Percentiles rank a stretch among this genome's conserved stretches.
phyloP scores from a whole-genome alignment of 1,140 invertebrate species.

The Leguminivora glycinivorella region DNA sequence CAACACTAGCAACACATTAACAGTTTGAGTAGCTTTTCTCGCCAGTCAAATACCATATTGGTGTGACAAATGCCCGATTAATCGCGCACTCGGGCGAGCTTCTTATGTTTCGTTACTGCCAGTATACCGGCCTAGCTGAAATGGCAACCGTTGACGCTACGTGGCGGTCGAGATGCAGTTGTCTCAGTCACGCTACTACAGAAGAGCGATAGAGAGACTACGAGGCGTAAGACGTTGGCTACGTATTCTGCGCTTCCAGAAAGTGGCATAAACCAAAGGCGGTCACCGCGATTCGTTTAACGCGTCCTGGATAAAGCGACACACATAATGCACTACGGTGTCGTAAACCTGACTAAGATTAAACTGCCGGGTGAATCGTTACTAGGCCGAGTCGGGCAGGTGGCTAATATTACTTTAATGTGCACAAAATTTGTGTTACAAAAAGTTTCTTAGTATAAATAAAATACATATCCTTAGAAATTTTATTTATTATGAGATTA shows the following conservation, averaged over 20 bases:
- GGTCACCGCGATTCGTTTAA: constrained; percentile 18
- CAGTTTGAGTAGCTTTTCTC: neutral
- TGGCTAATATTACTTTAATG: neutral
- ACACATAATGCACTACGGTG: neutral
- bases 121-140: no score
- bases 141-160: no score
- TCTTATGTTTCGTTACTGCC: neutral
- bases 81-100: neutral
- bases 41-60: neutral
- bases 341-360: constrained; percentile 24
- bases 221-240: no score
- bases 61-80: neutral
- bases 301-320: constrained; percentile 14
- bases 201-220: no score
- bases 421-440: no score
- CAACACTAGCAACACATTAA: neutral
- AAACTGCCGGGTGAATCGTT: constrained; percentile 16
- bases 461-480: no score
- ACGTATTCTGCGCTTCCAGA: constrained; percentile 25
- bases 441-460: no score
- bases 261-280: constrained; percentile 18
- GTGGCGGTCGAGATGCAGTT: no score
- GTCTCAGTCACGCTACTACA: no score
- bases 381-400: neutral
- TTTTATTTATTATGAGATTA: no score